phyloP scores from a whole-genome alignment of 2,888 invertebrate genomes.

The Entomobrya proxima region DNA sequence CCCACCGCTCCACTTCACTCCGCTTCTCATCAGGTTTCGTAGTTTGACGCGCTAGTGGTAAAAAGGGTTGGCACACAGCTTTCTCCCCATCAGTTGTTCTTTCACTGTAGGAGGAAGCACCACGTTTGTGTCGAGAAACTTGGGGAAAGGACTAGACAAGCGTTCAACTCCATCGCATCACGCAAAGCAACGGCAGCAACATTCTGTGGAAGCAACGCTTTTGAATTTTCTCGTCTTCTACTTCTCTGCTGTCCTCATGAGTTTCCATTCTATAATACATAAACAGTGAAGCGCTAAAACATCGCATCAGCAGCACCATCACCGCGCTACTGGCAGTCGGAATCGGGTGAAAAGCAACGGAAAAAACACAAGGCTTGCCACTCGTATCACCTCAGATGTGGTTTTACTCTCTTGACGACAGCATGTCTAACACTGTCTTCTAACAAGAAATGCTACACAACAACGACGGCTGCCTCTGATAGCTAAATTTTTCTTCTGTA shows the following conservation, averaged over 20 bases:
- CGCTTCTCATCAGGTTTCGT: constrained; percentile 9
- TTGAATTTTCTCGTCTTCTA: background rate
- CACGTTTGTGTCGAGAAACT: background rate
- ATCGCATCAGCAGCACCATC: background rate
- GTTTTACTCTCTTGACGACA: constrained; percentile 51
- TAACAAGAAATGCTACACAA: background rate
- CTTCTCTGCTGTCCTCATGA: background rate
- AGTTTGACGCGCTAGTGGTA: background rate
- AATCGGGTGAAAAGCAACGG: background rate
- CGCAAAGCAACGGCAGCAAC: background rate
- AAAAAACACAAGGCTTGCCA: constrained; percentile 38
- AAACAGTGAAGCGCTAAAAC: background rate
- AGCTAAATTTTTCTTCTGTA: constrained; percentile 1
- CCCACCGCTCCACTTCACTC: constrained; percentile 31
- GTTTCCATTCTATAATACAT: background rate
- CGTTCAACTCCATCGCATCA: background rate
- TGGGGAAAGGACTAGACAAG: background rate
- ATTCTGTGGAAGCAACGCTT: background rate
- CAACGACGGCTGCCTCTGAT: background rate
- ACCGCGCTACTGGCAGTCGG: background rate
- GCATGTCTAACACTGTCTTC: background rate
- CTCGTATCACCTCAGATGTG: constrained; percentile 59
- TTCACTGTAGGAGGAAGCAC: constrained; percentile 4
- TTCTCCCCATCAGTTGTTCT: constrained; percentile 54
- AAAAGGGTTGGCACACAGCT: constrained; percentile 41